Evolutionary conservation across 2,797 vertebrate species (phyloP).

Genomic region (Mallotus villosus): DNA sequence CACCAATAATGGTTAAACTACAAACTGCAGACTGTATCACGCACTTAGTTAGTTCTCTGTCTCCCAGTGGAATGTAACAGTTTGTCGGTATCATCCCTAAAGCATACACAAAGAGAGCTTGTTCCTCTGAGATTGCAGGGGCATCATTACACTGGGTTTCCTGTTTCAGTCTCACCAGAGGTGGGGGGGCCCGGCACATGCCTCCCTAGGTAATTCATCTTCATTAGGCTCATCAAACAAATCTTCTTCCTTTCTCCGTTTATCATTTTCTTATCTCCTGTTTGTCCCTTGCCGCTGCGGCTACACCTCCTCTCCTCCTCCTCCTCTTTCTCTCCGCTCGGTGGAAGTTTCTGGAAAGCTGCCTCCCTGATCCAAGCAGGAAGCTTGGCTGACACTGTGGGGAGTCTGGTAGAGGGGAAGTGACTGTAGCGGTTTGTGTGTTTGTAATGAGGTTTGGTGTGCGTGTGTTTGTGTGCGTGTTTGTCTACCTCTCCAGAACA

Average conservation of each 20-base stretch:
- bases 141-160: slow-evolving; percentile 1
- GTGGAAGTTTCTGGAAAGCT: not conserved
- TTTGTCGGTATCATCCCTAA: not conserved
- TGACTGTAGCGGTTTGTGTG: slow-evolving; percentile 12
- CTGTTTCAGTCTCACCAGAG: not conserved
- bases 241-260: slow-evolving; percentile 14
- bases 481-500: slow-evolving; percentile 15
- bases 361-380: slow-evolving; percentile 26
- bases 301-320: slow-evolving; percentile 26
- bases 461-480: slow-evolving; percentile 11
- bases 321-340: slow-evolving; percentile 5
- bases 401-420: slow-evolving; percentile 19
- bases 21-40: not conserved
- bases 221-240: slow-evolving; percentile 43
- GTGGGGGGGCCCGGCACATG: not conserved
- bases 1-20: too few species aligned
- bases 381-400: slow-evolving; percentile 13
- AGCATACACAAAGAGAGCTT: not conserved
- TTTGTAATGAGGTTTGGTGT: not conserved
- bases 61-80: not conserved
- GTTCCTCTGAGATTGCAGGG: not conserved
- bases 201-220: slow-evolving; percentile 38
- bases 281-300: not conserved
- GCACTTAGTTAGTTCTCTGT: not conserved
- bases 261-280: slow-evolving; percentile 24